Evolutionary conservation across 2,113 vertebrate genomes (phyloP).

Genomic region (Centrocercus urophasianus): DNA sequence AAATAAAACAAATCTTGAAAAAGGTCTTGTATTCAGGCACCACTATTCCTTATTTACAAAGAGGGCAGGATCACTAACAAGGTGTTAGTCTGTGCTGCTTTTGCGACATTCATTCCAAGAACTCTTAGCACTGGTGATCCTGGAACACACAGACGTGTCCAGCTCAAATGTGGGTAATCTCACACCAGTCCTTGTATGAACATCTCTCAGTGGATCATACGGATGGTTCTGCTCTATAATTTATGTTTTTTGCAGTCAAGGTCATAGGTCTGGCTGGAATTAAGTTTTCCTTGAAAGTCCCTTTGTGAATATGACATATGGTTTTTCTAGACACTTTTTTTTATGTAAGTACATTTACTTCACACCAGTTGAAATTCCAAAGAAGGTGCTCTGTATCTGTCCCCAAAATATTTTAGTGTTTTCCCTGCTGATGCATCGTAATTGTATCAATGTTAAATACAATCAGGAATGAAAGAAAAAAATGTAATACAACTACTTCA

Average conservation of each 20-base stretch:
- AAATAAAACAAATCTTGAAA: background rate
- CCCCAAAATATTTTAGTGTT: background rate
- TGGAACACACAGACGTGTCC: background rate
- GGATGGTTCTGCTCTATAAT: background rate
- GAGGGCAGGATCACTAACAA: background rate
- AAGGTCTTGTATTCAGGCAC: background rate
- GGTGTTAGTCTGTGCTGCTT: rapidly evolving
- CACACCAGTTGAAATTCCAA: background rate
- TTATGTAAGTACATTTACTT: background rate
- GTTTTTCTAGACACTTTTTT: background rate
- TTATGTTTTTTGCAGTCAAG: background rate
- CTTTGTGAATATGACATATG: background rate
- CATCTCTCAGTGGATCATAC: background rate
- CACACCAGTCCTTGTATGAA: background rate
- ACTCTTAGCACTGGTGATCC: background rate
- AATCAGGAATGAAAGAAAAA: conserved; percentile 27
- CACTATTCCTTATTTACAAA: background rate
- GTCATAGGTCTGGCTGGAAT: background rate
- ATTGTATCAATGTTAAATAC: background rate
- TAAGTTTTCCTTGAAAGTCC: background rate
- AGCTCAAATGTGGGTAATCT: background rate
- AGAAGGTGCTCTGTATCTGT: background rate
- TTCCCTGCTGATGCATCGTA: background rate
- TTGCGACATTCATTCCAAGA: background rate
- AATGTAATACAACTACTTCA: conserved; percentile 35